Evolutionary conservation across 1,140 invertebrate species (phyloP).

Genomic region (Drosophila nebulosa): DNA sequence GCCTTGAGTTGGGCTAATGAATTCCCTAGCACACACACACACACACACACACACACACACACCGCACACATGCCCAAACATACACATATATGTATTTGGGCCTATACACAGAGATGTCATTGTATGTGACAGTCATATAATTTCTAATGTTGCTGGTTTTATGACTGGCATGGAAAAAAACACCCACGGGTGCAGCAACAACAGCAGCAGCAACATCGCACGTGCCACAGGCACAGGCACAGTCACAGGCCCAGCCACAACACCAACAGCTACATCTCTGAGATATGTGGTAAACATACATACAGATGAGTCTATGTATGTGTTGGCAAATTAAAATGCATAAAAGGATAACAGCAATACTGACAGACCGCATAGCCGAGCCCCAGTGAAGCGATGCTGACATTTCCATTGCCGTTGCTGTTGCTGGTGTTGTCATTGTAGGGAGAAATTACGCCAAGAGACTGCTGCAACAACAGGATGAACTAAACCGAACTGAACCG

Average conservation of each 20-base stretch:
- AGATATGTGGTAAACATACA: background rate
- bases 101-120: background rate
- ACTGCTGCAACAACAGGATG: constrained; percentile 44
- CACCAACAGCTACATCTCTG: background rate
- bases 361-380: constrained; percentile 56
- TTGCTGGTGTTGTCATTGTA: constrained; percentile 49
- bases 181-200: constrained; percentile 61
- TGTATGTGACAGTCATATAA: constrained; percentile 43
- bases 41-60: constrained; percentile 13
- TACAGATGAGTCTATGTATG: constrained; percentile 14
- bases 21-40: constrained; percentile 61
- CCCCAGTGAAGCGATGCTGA: constrained; percentile 21
- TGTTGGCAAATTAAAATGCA: constrained; percentile 74
- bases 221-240: constrained; percentile 42
- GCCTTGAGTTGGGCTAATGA: constrained; percentile 65
- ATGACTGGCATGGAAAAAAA: constrained; percentile 64
- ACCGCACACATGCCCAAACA: constrained; percentile 26
- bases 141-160: constrained; percentile 75
- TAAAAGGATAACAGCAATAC: constrained; percentile 72
- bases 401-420: constrained; percentile 15
- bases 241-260: background rate
- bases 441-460: constrained; percentile 58
- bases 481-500: background rate
- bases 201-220: constrained; percentile 29
- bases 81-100: background rate